Percentiles rank a stretch among this genome's conserved stretches.
Conservation (phyloP, 2,888 invertebrate genomes). For the Hipparchia semele region DNA sequence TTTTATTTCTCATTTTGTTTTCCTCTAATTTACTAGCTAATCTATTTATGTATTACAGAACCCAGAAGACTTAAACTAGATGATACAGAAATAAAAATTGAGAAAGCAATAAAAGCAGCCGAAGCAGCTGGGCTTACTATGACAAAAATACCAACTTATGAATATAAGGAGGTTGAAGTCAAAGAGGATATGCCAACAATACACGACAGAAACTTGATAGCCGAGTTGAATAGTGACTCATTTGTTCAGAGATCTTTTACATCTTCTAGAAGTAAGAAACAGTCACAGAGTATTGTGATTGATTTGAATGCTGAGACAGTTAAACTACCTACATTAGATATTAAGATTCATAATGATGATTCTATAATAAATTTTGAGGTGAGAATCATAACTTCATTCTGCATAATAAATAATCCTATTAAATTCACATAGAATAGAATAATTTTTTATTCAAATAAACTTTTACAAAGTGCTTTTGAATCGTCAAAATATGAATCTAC, state of each 20-base stretch:
- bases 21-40: not conserved
- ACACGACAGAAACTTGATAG: slow-evolving; percentile 83
- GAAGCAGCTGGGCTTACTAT: slow-evolving; percentile 77
- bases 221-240: slow-evolving; percentile 87
- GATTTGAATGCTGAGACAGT: slow-evolving; percentile 88
- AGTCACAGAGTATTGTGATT: slow-evolving; percentile 87
- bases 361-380: slow-evolving; percentile 87
- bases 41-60: slow-evolving; percentile 52
- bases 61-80: slow-evolving; percentile 57
- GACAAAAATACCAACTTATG: slow-evolving; percentile 79
- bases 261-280: slow-evolving; percentile 83
- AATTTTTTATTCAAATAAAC: too few species aligned
- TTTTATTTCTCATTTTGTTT: not conserved
- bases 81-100: slow-evolving; percentile 74
- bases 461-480: too few species aligned
- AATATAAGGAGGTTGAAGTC: slow-evolving; percentile 73
- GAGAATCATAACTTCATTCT: slow-evolving; percentile 53
- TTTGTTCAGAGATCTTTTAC: slow-evolving; percentile 85
- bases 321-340: slow-evolving; percentile 83
- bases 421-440: too few species aligned
- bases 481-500: too few species aligned
- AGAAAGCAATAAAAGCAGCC: slow-evolving; percentile 77
- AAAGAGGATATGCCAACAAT: slow-evolving; percentile 80
- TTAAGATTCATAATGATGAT: slow-evolving; percentile 77
- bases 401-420: too few species aligned